These are phyloP conservation scores for Poeciliopsis turrubarensis DNA, from an alignment of 2,113 vertebrate species.

Conservation along the genomic window DNA sequence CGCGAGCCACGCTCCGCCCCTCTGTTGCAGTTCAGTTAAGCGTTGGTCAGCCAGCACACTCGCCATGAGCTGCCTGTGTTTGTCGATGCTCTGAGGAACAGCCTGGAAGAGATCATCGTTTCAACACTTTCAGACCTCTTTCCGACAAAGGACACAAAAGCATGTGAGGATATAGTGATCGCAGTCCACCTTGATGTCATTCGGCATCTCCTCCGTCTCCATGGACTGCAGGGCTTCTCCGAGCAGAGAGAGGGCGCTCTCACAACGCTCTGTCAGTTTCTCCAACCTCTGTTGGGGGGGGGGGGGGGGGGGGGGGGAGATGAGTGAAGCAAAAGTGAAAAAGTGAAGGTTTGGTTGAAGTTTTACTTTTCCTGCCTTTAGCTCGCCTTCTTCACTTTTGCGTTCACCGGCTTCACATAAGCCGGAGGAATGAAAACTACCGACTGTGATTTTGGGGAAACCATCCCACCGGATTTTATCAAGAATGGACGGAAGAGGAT, in stretches of 20 bases:
- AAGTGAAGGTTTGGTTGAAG: slow-evolving; percentile 42
- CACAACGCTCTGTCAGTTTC: slow-evolving; percentile 76
- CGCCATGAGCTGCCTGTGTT: slow-evolving; percentile 83
- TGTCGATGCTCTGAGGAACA: slow-evolving; percentile 75
- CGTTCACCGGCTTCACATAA: neutral
- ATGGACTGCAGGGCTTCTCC: slow-evolving; percentile 77
- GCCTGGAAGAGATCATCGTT: slow-evolving; percentile 51
- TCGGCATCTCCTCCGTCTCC: slow-evolving; percentile 73
- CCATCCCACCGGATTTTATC: neutral
- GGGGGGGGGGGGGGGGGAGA: neutral
- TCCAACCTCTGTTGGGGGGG: slow-evolving; percentile 80
- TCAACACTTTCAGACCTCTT: neutral
- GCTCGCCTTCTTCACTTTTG: neutral
- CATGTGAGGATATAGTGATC: neutral
- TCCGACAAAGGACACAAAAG: neutral
- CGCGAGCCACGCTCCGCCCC: slow-evolving; percentile 88
- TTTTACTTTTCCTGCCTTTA: neutral
- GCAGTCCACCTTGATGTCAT: slow-evolving; percentile 72
- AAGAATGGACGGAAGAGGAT: neutral
- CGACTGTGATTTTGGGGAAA: no score
- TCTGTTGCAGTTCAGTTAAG: slow-evolving; percentile 84
- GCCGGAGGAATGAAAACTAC: neutral
- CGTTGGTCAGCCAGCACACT: slow-evolving; percentile 85
- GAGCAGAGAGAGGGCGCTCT: slow-evolving; percentile 78
- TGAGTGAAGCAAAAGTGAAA: neutral